Conservation (phyloP, 2,888 invertebrate genomes). For the Laothoe populi region DNA sequence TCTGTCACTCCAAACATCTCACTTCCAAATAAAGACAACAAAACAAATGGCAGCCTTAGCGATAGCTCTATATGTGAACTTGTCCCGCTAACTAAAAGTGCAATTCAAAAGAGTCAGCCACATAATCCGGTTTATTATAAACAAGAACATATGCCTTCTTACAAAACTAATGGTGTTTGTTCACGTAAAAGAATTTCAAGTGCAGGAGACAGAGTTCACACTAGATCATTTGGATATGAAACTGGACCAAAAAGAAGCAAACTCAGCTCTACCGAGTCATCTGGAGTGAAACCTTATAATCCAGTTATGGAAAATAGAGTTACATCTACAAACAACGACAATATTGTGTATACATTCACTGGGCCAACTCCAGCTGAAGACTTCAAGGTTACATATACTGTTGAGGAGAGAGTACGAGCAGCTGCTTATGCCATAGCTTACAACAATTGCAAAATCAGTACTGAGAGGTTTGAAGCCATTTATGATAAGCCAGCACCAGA, state of each 20-base stretch:
- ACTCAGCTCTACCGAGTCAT: conserved; percentile 51
- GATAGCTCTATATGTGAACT: conserved; percentile 72
- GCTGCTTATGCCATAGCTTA: conserved; percentile 77
- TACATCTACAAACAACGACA: conserved; percentile 73
- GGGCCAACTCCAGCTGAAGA: conserved; percentile 63
- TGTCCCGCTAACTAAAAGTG: conserved; percentile 57
- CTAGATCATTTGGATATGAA: conserved; percentile 70
- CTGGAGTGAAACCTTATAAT: conserved; percentile 52
- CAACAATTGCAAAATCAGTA: conserved; percentile 75
- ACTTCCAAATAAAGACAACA: conserved; percentile 51
- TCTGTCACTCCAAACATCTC: conserved; percentile 59
- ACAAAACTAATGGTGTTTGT: conserved; percentile 53
- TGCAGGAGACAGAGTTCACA: conserved; percentile 65
- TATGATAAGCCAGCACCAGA: conserved; percentile 80
- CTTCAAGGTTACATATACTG: conserved; percentile 69
- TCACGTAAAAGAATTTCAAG: conserved; percentile 63
- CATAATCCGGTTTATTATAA: conserved; percentile 51
- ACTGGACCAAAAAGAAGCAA: conserved; percentile 63
- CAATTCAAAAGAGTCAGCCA: conserved; percentile 59
- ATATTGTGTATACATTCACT: conserved; percentile 64
- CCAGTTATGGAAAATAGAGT: conserved; percentile 80
- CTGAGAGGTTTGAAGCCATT: conserved; percentile 68
- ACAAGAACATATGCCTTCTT: conserved; percentile 52
- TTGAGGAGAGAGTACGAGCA: conserved; percentile 71
- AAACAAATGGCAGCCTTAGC: conserved; percentile 68